Percentiles rank a stretch among this genome's conserved stretches.
Conservation (phyloP, 2,113 vertebrate genomes). For the Carettochelys insculpta region DNA sequence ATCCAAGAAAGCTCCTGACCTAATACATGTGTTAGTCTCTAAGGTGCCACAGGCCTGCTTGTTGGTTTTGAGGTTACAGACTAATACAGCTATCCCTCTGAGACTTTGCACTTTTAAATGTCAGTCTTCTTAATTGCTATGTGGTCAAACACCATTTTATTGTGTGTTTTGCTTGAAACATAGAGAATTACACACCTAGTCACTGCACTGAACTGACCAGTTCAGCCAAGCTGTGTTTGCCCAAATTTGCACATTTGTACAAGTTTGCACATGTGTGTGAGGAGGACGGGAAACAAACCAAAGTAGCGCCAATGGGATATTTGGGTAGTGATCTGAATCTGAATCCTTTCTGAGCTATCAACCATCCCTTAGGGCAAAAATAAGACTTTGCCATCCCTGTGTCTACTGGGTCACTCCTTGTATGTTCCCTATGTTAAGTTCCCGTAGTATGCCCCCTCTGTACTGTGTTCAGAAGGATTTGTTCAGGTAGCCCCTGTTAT, state of each 20-base stretch:
- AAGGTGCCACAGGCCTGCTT: too few species aligned
- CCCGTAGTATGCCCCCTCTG: neutral
- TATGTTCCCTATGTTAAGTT: neutral
- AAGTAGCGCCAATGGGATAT: neutral
- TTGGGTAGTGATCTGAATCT: neutral
- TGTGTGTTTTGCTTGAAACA: neutral
- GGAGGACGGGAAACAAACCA: neutral
- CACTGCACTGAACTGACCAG: neutral
- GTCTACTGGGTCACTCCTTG: neutral
- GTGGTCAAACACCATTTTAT: neutral
- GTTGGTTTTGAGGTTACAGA: too few species aligned
- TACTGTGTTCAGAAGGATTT: neutral
- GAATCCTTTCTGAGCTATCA: neutral
- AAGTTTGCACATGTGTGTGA: neutral
- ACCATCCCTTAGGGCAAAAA: neutral
- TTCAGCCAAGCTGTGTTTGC: neutral
- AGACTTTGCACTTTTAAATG: neutral
- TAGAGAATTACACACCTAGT: neutral
- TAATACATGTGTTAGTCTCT: too few species aligned
- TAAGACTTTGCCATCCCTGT: neutral
- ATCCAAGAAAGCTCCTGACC: too few species aligned
- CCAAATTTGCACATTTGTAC: neutral
- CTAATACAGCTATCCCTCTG: too few species aligned
- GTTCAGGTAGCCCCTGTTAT: neutral
- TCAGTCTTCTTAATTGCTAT: neutral